phyloP scores from a whole-genome alignment of 2,888 invertebrate species.

The Xestia sexstrigata region DNA sequence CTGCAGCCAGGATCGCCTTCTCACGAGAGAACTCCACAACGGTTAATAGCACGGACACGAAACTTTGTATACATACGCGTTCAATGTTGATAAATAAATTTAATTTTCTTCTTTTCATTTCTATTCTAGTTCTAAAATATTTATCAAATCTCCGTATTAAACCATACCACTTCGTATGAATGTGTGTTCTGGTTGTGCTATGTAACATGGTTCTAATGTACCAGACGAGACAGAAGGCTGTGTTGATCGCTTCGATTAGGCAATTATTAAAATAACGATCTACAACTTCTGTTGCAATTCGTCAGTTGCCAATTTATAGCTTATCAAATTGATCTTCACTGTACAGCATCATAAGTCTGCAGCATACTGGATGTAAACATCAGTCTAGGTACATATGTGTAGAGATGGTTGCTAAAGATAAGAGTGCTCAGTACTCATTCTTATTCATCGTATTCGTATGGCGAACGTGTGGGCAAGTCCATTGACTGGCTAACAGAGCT shows the following conservation, averaged over 20 bases:
- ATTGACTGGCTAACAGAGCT: slow-evolving; percentile 14
- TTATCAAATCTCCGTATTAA: not conserved
- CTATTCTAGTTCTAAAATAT: not conserved
- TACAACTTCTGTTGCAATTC: not conserved
- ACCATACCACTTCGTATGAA: not conserved
- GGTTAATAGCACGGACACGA: no score
- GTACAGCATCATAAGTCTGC: not conserved
- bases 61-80: no score
- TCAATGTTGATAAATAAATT: not conserved
- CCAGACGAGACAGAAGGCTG: not conserved
- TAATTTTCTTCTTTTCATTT: not conserved
- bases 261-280: slow-evolving; percentile 7
- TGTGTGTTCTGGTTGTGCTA: slow-evolving; percentile 15
- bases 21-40: no score
- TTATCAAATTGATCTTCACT: slow-evolving; percentile 2
- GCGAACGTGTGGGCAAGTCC: slow-evolving; percentile 17
- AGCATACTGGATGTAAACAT: not conserved
- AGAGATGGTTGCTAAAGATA: slow-evolving; percentile 24
- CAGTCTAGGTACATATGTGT: no score
- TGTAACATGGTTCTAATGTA: slow-evolving; percentile 17
- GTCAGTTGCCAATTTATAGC: not conserved
- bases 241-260: not conserved
- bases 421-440: slow-evolving; percentile 9
- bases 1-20: no score
- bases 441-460: slow-evolving; percentile 29